Evolutionary conservation across 2,888 invertebrate genomes (phyloP).

Genomic region (Sesamia inferens): DNA sequence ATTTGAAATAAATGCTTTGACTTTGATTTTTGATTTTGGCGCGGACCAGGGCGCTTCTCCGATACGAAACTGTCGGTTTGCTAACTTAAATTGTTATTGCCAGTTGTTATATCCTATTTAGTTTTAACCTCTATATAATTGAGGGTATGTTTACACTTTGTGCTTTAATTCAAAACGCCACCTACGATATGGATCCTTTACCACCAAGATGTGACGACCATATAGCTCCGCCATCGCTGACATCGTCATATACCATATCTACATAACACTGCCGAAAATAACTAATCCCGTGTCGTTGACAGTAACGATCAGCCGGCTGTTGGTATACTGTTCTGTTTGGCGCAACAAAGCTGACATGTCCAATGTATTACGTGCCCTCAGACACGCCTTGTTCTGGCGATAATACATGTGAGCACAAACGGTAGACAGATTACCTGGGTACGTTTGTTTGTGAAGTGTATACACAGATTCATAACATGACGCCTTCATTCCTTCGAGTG

Average conservation of each 20-base stretch:
- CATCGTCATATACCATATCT: neutral
- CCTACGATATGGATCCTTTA: too few species aligned
- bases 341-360: constrained; percentile 53
- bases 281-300: constrained; percentile 21
- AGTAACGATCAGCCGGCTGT: constrained; percentile 26
- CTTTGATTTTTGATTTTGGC: too few species aligned
- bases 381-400: constrained; percentile 36
- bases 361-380: constrained; percentile 69
- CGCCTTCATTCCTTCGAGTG: neutral
- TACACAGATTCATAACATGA: neutral
- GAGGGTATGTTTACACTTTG: too few species aligned
- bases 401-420: constrained; percentile 43
- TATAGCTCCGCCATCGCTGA: too few species aligned
- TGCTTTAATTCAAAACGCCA: too few species aligned
- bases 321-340: constrained; percentile 33
- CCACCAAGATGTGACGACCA: too few species aligned
- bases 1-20: too few species aligned
- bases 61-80: too few species aligned
- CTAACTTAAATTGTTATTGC: too few species aligned
- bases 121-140: too few species aligned
- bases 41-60: too few species aligned
- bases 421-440: constrained; percentile 10
- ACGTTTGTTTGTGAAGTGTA: constrained; percentile 17
- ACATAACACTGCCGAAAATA: constrained; percentile 5
- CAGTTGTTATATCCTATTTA: too few species aligned